phyloP scores from a whole-genome alignment of 1,140 invertebrate genomes.

The Micrasema longulum region DNA sequence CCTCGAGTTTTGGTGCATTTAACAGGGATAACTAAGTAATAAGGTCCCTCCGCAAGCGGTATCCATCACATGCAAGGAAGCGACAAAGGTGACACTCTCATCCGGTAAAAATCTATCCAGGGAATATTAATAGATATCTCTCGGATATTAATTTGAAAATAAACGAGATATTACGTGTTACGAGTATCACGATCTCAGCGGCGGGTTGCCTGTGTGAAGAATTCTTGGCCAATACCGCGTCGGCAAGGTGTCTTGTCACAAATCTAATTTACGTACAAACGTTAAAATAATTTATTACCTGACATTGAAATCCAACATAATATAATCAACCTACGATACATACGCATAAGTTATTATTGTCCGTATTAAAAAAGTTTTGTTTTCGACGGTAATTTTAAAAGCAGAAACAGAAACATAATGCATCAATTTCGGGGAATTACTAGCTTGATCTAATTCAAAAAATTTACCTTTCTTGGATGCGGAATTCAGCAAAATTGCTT shows the following conservation, averaged over 20 bases:
- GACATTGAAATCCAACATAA: constrained; percentile 3
- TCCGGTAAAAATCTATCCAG: constrained; percentile 39
- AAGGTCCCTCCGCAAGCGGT: constrained; percentile 45
- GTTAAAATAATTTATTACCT: constrained; percentile 26
- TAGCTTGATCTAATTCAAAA: too few species aligned
- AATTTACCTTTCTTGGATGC: too few species aligned
- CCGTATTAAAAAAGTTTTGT: too few species aligned
- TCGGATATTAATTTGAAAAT: constrained; percentile 37
- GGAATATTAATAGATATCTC: constrained; percentile 31
- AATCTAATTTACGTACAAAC: constrained; percentile 30
- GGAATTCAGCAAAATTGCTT: too few species aligned
- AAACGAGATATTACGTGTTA: constrained; percentile 32
- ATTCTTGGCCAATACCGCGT: constrained; percentile 9
- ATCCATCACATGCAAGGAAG: constrained; percentile 49
- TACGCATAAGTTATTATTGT: too few species aligned
- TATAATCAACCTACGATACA: too few species aligned
- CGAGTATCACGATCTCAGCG: not conserved
- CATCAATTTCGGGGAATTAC: too few species aligned
- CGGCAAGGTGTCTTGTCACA: constrained; percentile 27
- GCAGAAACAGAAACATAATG: too few species aligned
- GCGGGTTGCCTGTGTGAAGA: not conserved
- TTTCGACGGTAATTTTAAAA: too few species aligned
- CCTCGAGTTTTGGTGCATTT: constrained; percentile 53
- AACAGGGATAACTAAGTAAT: constrained; percentile 53
- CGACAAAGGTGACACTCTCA: constrained; percentile 33